Evolutionary conservation across 37 sponge, comb jelly and placozoan species (phyloP).

Genomic region (Bolinopsis microptera): DNA sequence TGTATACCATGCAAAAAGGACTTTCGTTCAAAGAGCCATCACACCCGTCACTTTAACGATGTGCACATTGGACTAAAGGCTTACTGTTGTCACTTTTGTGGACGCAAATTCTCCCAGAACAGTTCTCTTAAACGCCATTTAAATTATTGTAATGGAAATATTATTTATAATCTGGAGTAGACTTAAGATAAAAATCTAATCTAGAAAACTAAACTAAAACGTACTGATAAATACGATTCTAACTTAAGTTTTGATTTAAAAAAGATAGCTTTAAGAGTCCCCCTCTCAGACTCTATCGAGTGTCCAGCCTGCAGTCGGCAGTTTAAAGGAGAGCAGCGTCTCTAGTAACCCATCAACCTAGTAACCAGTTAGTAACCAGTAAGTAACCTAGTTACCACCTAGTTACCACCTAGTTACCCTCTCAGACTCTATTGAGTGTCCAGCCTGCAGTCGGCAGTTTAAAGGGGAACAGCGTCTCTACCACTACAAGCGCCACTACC

Average conservation of each 20-base stretch:
- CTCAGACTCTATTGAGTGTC: background rate
- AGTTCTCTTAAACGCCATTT: background rate
- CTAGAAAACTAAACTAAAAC: background rate
- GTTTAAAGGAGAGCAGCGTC: conserved; percentile 31
- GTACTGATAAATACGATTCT: too few species aligned
- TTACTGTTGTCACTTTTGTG: background rate
- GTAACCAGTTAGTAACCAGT: too few species aligned
- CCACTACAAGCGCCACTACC: background rate
- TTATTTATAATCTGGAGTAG: background rate
- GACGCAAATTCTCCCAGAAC: background rate
- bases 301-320: background rate
- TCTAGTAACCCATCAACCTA: background rate
- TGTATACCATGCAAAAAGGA: background rate
- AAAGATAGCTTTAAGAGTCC: too few species aligned
- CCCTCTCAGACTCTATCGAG: background rate
- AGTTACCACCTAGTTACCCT: too few species aligned
- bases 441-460: background rate
- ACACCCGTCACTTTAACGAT: background rate
- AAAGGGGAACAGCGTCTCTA: background rate
- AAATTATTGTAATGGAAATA: background rate
- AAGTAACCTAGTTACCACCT: too few species aligned
- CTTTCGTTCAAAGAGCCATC: background rate
- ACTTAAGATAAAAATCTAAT: background rate
- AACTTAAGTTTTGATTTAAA: too few species aligned
- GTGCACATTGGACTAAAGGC: background rate